Evolutionary conservation across 2,113 vertebrate genomes (phyloP).

Genomic region (Phylloscopus trochilus): DNA sequence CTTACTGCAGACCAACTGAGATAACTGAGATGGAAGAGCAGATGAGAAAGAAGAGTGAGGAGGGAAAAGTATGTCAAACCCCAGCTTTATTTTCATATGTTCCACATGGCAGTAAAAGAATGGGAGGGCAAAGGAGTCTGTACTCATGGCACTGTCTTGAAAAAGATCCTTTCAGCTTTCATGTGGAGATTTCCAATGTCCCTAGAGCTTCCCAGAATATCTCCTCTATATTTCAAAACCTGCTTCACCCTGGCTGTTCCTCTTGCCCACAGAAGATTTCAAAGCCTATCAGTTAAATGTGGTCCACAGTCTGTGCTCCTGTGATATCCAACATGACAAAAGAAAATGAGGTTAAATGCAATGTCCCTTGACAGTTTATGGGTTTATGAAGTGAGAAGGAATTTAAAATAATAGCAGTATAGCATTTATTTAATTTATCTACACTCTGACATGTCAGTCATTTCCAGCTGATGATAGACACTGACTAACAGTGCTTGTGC

Average conservation of each 20-base stretch:
- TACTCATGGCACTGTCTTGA: neutral
- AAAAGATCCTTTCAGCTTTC: neutral
- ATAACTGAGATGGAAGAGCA: neutral
- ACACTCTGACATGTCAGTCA: neutral
- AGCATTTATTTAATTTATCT: neutral
- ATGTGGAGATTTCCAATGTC: neutral
- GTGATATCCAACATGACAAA: neutral
- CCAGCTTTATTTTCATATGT: neutral
- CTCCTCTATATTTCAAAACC: neutral
- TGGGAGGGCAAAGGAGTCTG: rapidly evolving
- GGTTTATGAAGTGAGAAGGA: neutral
- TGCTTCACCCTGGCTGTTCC: neutral
- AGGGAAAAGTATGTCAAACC: neutral
- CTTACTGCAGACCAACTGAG: neutral
- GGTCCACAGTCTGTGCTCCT: neutral
- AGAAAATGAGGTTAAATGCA: neutral
- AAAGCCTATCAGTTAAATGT: neutral
- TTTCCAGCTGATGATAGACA: neutral
- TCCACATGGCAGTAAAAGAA: neutral
- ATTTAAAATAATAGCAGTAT: neutral
- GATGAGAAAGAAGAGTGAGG: neutral
- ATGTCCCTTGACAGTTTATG: neutral
- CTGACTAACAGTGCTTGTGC: neutral
- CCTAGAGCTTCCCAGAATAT: neutral
- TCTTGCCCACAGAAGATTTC: neutral